Evolutionary conservation across 2,888 invertebrate species (phyloP), one percentile per base, ranked within the genome.

Genomic region (Netelia melanura): DNA sequence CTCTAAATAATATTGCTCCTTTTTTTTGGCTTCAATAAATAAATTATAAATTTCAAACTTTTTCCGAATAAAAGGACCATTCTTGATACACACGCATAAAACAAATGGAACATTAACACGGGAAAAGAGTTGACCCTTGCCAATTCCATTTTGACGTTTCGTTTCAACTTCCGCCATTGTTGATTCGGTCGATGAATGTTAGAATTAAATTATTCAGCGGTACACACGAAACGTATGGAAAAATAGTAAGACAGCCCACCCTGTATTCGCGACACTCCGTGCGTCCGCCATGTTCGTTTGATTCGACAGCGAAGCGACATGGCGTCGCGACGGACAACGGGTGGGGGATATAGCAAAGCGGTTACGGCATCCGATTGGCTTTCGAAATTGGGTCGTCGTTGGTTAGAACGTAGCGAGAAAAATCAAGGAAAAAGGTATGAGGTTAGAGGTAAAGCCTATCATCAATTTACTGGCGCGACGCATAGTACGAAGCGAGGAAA

Each of bases 191-290:
- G 64, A 80, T 75, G 79, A 71, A 79, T 80, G 56, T 80, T 80
- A 80, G 38, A 80, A 75, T 80, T 83, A 70, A 80, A 83, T 83
- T 83, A 83, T 80, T 83, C 75, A 80, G 44, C 72, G 43, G 56
- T 21, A 21, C 23, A 70, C n/a, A 48, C 23, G 74, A 58, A 9
- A 71, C 38, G 71, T 68, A 48, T 71, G 54, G 54, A 71, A 25
- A 54, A 79, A 71, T 43, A 54, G 23, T 54, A 14, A 10, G 25
- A 48, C 23, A 67, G 64, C 38, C 52, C 44, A 21, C 21, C 9
- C 58, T 58, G 44, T 17, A 54, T 43, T 54, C n/a, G 75, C 54
- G 64, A 74, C 52, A 74, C 64, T 48, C 68, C 21, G 1, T 21
- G 21, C 21, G 74, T 77, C 30, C 62, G 62, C 44, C 56, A 71